Percentiles rank a stretch among this genome's conserved stretches.
Conservation (phyloP, 2,797 vertebrate species). For the Monodelphis domestica region DNA sequence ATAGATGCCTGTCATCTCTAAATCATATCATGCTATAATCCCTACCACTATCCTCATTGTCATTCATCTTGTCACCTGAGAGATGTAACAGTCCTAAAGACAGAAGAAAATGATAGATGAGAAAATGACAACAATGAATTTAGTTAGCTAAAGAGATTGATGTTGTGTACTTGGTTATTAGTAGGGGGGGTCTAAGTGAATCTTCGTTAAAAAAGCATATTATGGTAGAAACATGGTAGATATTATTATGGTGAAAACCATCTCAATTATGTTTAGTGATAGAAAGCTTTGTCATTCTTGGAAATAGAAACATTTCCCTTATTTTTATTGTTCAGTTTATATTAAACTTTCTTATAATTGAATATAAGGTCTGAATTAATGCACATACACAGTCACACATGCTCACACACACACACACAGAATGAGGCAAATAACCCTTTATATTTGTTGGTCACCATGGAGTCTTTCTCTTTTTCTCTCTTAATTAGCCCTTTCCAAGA, state of each 20-base stretch:
- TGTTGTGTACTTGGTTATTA: neutral
- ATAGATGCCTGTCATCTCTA: neutral
- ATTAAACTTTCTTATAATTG: neutral
- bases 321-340: constrained; percentile 7
- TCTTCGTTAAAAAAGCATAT: neutral
- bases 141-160: neutral
- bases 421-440: neutral
- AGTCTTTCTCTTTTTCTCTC: constrained; percentile 29
- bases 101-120: neutral
- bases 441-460: constrained; percentile 18
- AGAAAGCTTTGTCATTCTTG: neutral
- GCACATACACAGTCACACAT: neutral
- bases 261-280: neutral
- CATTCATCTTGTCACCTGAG: neutral
- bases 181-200: neutral
- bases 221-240: neutral
- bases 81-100: neutral
- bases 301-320: neutral
- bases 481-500: neutral
- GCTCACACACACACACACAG: neutral
- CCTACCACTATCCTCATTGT: neutral
- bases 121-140: neutral
- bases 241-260: neutral
- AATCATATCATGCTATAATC: neutral
- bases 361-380: neutral